A percentile compares a stretch with the other conserved stretches of the same genome.
Evolutionary conservation across 2,797 vertebrate species (phyloP).

Genomic region (Semotilus atromaculatus): DNA sequence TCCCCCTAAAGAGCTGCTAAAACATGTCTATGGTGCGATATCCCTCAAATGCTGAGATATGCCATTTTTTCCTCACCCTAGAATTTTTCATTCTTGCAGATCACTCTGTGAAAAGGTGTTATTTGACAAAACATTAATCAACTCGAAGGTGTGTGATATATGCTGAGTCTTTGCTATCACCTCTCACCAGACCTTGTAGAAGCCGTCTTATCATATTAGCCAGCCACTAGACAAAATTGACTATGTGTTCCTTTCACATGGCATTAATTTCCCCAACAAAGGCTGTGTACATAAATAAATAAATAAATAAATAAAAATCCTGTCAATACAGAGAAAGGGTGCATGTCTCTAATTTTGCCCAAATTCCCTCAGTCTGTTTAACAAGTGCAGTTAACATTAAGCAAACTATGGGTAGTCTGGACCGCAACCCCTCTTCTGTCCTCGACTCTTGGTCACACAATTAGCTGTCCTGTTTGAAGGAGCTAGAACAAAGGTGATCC

Average conservation of each 20-base stretch:
- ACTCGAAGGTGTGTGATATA: constrained; percentile 77
- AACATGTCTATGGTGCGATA: constrained; percentile 66
- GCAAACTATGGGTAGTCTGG: not conserved
- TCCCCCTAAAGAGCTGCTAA: constrained; percentile 2
- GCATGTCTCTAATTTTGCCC: constrained; percentile 61
- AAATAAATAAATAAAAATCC: constrained; percentile 74
- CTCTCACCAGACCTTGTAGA: constrained; percentile 73
- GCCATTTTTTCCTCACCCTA: constrained; percentile 67
- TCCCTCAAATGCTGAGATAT: constrained; percentile 67
- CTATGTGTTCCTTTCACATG: constrained; percentile 72
- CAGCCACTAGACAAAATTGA: constrained; percentile 68
- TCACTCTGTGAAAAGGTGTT: constrained; percentile 69
- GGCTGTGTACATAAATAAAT: constrained; percentile 69
- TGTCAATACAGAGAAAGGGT: constrained; percentile 66
- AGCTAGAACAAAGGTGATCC: constrained; percentile 79
- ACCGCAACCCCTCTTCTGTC: constrained; percentile 30
- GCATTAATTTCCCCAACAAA: constrained; percentile 77
- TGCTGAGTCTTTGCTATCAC: constrained; percentile 78
- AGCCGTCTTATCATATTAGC: constrained; percentile 74
- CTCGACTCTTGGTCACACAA: constrained; percentile 68
- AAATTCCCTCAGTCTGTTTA: constrained; percentile 70
- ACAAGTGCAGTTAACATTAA: constrained; percentile 68
- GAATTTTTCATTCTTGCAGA: constrained; percentile 66
- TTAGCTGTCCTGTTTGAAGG: constrained; percentile 74
- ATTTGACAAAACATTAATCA: constrained; percentile 69